A percentile compares a stretch with the other conserved stretches of the same genome.
Conservation (phyloP, 1,140 invertebrate genomes). For the Cyclina sinensis region DNA sequence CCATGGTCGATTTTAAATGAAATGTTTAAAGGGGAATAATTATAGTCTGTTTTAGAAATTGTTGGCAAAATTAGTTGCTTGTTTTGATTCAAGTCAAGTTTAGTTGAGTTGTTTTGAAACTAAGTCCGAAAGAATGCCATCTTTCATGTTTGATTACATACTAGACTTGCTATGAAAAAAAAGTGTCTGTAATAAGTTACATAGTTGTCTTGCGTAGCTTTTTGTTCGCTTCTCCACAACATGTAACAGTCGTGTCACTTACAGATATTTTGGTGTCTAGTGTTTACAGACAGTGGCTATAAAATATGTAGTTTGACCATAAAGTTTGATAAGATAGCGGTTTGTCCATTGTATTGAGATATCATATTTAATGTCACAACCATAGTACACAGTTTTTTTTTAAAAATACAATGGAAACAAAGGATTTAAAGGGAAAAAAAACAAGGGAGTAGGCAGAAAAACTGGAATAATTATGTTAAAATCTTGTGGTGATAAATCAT, state of each 20-base stretch:
- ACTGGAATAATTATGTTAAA: too few relatives aligned
- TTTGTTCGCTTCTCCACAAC: background rate
- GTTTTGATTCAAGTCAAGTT: too few relatives aligned
- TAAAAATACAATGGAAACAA: background rate
- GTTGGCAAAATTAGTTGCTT: too few relatives aligned
- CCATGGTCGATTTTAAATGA: too few relatives aligned
- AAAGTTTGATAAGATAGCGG: constrained; percentile 1
- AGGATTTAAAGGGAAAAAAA: background rate
- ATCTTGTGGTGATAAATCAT: too few relatives aligned
- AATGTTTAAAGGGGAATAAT: too few relatives aligned
- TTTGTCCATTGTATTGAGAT: background rate
- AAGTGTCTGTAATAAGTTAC: background rate
- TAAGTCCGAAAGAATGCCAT: background rate
- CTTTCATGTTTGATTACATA: constrained; percentile 2
- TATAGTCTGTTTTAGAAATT: too few relatives aligned
- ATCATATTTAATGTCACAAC: background rate
- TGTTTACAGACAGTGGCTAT: background rate
- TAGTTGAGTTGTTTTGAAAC: background rate
- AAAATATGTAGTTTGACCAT: background rate
- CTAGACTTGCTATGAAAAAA: background rate
- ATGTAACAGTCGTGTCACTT: background rate
- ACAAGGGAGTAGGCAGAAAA: too few relatives aligned
- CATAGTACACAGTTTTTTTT: too few relatives aligned
- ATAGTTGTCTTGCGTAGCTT: constrained; percentile 10
- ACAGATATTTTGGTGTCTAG: constrained; percentile 19